Conservation (phyloP, 2,888 invertebrate species). For the Stenotaenia linearis region DNA sequence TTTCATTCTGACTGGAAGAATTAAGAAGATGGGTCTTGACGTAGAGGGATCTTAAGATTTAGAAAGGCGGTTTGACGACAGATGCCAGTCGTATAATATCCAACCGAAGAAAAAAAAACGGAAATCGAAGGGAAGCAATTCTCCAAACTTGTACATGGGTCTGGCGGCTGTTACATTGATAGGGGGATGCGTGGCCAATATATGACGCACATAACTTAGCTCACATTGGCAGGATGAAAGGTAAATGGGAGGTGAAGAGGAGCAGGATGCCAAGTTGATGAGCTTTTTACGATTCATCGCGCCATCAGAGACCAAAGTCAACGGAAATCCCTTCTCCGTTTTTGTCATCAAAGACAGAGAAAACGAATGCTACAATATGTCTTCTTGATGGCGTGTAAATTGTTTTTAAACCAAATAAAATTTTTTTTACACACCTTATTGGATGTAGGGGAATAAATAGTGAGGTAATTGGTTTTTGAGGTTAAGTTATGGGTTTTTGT, state of each 20-base stretch:
- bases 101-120: background rate
- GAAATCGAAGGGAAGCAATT: background rate
- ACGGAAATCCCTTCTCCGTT: background rate
- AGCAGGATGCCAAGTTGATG: background rate
- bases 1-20: too few species aligned
- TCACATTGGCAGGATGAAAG: conserved; percentile 4
- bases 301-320: conserved; percentile 2
- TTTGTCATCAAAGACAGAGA: background rate
- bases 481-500: background rate
- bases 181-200: conserved; percentile 3
- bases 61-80: background rate
- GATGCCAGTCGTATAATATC: background rate
- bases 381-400: background rate
- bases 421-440: background rate
- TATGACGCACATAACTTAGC: background rate
- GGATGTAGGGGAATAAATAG: too few species aligned
- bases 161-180: conserved; percentile 3
- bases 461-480: background rate
- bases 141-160: background rate
- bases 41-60: background rate
- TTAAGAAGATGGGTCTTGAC: background rate
- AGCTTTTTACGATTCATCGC: background rate
- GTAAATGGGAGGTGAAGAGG: conserved; percentile 9
- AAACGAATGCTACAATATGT: background rate
- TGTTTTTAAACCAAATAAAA: background rate